These are phyloP conservation scores for Thaumetopoea pityocampa DNA, from an alignment of 1,140 invertebrate species.

Conservation along the genomic window DNA sequence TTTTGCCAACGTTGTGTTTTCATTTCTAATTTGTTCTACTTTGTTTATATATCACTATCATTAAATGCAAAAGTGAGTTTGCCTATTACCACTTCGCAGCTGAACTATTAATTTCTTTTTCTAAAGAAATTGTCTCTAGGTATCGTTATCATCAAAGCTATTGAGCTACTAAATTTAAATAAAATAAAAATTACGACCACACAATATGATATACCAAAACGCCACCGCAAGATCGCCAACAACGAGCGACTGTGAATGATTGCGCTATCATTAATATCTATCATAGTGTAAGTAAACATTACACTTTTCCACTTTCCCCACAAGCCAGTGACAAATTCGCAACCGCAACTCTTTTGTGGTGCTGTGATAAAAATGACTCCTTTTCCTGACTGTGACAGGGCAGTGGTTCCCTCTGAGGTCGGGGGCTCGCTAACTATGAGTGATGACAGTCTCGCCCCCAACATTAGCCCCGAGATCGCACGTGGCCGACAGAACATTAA, in stretches of 20 bases:
- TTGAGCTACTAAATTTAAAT: no score
- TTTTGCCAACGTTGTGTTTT: no score
- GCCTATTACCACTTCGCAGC: no score
- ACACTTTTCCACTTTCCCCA: constrained; percentile 34
- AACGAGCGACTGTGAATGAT: constrained; percentile 15
- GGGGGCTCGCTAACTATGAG: constrained; percentile 54
- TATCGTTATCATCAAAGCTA: no score
- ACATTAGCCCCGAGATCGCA: constrained; percentile 39
- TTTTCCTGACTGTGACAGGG: constrained; percentile 47
- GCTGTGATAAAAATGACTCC: constrained; percentile 57
- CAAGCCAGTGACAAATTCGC: constrained; percentile 65
- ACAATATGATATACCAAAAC: no score
- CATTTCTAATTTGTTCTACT: no score
- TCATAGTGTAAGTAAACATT: constrained; percentile 44
- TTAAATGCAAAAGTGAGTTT: no score
- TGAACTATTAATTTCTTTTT: no score
- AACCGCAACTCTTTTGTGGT: constrained; percentile 64
- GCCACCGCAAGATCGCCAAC: constrained; percentile 4
- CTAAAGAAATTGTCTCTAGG: no score
- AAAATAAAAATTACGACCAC: no score
- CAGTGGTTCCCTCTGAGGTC: constrained; percentile 23
- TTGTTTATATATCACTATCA: no score
- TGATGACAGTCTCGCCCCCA: constrained; percentile 48
- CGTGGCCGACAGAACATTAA: constrained; percentile 40
- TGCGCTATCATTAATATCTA: constrained; percentile 56